A percentile compares a stretch with the other conserved stretches of the same genome.
Evolutionary conservation across 1,140 invertebrate species (phyloP).

Genomic region (Ectropis grisescens): DNA sequence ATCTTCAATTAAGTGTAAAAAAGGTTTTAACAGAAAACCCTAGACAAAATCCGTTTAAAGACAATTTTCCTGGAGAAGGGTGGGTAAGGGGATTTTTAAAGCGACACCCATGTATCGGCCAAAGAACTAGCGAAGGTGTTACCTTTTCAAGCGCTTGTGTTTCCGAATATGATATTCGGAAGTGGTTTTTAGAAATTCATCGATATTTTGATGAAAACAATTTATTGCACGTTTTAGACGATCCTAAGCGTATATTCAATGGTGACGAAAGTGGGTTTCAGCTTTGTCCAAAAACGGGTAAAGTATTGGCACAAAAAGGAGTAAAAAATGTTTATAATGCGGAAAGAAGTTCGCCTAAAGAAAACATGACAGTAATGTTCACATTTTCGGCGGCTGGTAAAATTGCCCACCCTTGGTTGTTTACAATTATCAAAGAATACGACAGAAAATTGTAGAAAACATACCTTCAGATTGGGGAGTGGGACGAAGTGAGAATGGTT

Average conservation of each 20-base stretch:
- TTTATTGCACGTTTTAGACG: constrained; percentile 5
- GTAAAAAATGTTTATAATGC: constrained; percentile 26
- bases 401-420: constrained; percentile 19
- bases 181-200: constrained; percentile 41
- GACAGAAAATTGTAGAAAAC: constrained; percentile 11
- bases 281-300: constrained; percentile 23
- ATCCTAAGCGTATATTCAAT: constrained; percentile 23
- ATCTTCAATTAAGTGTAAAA: constrained; percentile 11
- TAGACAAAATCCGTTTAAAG: constrained; percentile 20
- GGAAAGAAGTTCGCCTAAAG: constrained; percentile 19
- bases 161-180: constrained; percentile 24
- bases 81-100: constrained; percentile 41
- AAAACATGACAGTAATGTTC: constrained; percentile 23
- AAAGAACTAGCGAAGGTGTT: constrained; percentile 16
- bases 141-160: too few relatives aligned
- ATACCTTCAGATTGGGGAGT: constrained; percentile 33
- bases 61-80: constrained; percentile 28
- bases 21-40: constrained; percentile 9
- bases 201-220: constrained; percentile 20
- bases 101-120: constrained; percentile 19
- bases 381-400: constrained; percentile 20
- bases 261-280: constrained; percentile 33
- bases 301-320: constrained; percentile 25
- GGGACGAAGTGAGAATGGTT: constrained; percentile 30
- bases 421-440: constrained; percentile 13